Conservation (phyloP, 2,888 invertebrate species). For the Cephus spinipes region DNA sequence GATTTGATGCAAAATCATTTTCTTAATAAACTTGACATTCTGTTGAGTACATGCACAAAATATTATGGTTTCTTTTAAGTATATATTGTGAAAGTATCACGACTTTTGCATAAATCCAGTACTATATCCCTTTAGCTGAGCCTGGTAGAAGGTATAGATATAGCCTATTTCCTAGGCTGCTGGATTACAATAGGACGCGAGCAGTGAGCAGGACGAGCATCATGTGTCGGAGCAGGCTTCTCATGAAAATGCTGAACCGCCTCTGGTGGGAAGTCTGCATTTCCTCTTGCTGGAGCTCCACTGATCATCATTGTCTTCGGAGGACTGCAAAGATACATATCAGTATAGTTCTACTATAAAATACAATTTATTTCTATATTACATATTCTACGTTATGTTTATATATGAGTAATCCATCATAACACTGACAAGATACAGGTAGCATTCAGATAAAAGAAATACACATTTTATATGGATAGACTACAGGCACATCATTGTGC, state of each 20-base stretch:
- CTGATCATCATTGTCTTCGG: constrained; percentile 81
- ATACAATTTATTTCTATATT: not conserved
- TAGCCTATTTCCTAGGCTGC: constrained; percentile 85
- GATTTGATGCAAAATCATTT: not conserved
- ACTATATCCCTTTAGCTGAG: not conserved
- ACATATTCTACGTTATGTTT: not conserved
- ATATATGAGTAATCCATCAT: not conserved
- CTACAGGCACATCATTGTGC: not conserved
- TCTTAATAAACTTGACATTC: not conserved
- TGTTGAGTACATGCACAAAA: not conserved
- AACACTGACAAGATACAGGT: not conserved
- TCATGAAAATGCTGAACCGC: constrained; percentile 87
- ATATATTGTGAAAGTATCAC: not conserved
- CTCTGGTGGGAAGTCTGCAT: constrained; percentile 89
- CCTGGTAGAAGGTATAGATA: not conserved
- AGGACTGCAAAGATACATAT: constrained; percentile 69
- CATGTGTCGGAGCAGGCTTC: constrained; percentile 79
- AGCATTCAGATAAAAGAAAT: not conserved
- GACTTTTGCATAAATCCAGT: not conserved
- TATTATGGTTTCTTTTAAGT: not conserved
- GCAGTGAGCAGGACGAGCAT: constrained; percentile 69
- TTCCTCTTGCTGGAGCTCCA: constrained; percentile 84
- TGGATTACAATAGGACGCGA: constrained; percentile 82
- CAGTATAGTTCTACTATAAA: not conserved
- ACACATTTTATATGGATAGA: not conserved